A percentile compares a stretch with the other conserved stretches of the same genome.
phyloP scores from a whole-genome alignment of 1,140 invertebrate genomes.

The Halotydeus destructor region DNA sequence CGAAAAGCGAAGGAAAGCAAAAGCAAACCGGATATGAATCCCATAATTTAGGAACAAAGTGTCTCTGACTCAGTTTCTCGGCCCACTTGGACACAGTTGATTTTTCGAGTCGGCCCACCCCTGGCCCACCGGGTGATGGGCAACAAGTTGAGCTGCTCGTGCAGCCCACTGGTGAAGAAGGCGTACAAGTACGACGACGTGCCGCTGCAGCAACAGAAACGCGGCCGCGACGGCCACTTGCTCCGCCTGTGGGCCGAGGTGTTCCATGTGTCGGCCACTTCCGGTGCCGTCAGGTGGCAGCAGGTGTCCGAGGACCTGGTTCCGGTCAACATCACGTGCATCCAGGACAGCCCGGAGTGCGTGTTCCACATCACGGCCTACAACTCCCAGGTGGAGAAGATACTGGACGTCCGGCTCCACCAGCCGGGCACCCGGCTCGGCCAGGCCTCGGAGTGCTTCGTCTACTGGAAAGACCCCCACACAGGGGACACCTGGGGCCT shows the following conservation, averaged over 20 bases:
- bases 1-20: too few species aligned
- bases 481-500: slow-evolving; percentile 92
- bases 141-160: slow-evolving; percentile 81
- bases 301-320: slow-evolving; percentile 92
- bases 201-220: slow-evolving; percentile 1
- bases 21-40: too few species aligned
- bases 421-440: slow-evolving; percentile 90
- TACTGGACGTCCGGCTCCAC: slow-evolving; percentile 80
- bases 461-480: slow-evolving; percentile 77
- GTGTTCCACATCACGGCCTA: slow-evolving; percentile 95
- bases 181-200: neutral
- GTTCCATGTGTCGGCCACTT: slow-evolving; percentile 69
- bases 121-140: too few species aligned
- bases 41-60: too few species aligned
- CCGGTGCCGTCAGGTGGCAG: slow-evolving; percentile 78
- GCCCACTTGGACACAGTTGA: too few species aligned
- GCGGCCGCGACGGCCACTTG: slow-evolving; percentile 9
- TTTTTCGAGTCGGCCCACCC: too few species aligned
- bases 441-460: slow-evolving; percentile 91
- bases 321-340: slow-evolving; percentile 88
- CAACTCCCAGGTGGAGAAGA: slow-evolving; percentile 94
- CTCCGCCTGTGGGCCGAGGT: slow-evolving; percentile 79
- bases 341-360: slow-evolving; percentile 83
- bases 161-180: slow-evolving; percentile 72
- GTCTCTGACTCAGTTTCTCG: too few species aligned